Conservation (phyloP, 1,140 invertebrate species). For the Rhagoletis zephyria region DNA sequence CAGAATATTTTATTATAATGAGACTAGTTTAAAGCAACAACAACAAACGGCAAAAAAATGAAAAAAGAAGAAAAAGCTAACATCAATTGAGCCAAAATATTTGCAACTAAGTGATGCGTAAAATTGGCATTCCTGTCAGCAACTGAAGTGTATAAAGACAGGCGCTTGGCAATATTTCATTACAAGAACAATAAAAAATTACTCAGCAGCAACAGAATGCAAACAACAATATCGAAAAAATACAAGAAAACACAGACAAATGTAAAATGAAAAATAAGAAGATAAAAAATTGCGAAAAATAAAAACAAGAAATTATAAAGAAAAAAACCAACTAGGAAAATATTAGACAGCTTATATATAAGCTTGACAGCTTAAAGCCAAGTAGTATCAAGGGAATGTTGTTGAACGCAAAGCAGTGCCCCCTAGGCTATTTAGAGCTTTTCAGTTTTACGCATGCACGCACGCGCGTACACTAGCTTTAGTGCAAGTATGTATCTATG, state of each 20-base stretch:
- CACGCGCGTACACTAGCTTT: background rate
- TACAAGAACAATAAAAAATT: background rate
- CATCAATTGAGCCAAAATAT: constrained; percentile 26
- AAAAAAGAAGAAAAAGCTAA: background rate
- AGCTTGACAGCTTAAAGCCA: background rate
- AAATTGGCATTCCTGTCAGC: constrained; percentile 40
- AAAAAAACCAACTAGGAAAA: background rate
- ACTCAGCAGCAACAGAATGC: background rate
- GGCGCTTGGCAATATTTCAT: constrained; percentile 40
- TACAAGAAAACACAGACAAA: background rate
- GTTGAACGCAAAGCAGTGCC: background rate
- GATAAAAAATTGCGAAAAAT: background rate
- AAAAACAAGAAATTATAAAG: background rate
- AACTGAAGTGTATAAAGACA: constrained; percentile 40
- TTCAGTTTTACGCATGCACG: background rate
- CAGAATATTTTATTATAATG: background rate
- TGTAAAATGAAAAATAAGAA: background rate
- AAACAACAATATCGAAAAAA: background rate
- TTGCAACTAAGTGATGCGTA: constrained; percentile 40
- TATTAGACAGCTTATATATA: background rate
- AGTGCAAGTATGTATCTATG: background rate
- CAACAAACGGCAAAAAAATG: background rate
- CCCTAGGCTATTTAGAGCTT: background rate
- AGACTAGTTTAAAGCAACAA: background rate
- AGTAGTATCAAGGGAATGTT: background rate